phyloP scores from a whole-genome alignment of 2,113 vertebrate species.

The Solea senegalensis region DNA sequence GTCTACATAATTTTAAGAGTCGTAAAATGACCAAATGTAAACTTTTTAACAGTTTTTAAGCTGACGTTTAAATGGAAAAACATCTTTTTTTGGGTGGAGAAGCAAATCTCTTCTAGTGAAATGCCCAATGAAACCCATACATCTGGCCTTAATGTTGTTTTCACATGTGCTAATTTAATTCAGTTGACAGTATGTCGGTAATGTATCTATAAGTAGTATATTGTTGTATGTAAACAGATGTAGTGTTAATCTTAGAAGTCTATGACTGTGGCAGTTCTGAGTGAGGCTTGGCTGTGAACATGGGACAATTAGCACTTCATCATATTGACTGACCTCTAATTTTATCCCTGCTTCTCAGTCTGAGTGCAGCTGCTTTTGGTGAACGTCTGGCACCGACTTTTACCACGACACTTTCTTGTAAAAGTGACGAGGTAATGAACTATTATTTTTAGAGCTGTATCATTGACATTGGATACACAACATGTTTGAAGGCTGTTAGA shows the following conservation, averaged over 20 bases:
- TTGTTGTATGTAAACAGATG: conserved; percentile 31
- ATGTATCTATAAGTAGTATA: background rate
- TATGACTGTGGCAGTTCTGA: conserved; percentile 14
- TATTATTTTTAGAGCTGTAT: background rate
- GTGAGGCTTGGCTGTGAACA: conserved; percentile 16
- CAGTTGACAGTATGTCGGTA: background rate
- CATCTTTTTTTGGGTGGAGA: too few species aligned
- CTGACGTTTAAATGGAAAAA: too few species aligned
- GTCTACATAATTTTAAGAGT: too few species aligned
- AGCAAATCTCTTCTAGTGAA: too few species aligned
- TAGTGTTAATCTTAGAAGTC: conserved; percentile 7
- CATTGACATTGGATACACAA: background rate
- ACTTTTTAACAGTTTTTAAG: too few species aligned
- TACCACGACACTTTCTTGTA: background rate
- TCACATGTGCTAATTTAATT: too few species aligned
- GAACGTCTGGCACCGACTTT: conserved; percentile 24
- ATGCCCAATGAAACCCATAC: too few species aligned
- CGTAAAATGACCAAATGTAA: too few species aligned
- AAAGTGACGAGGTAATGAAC: conserved; percentile 4
- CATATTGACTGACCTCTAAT: conserved; percentile 33
- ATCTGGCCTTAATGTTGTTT: too few species aligned
- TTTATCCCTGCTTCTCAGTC: conserved; percentile 25
- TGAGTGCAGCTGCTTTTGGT: conserved; percentile 28
- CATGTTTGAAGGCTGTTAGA: background rate
- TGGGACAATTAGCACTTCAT: conserved; percentile 49